Conservation (phyloP, 2,888 invertebrate genomes). For the Agrotis puta region DNA sequence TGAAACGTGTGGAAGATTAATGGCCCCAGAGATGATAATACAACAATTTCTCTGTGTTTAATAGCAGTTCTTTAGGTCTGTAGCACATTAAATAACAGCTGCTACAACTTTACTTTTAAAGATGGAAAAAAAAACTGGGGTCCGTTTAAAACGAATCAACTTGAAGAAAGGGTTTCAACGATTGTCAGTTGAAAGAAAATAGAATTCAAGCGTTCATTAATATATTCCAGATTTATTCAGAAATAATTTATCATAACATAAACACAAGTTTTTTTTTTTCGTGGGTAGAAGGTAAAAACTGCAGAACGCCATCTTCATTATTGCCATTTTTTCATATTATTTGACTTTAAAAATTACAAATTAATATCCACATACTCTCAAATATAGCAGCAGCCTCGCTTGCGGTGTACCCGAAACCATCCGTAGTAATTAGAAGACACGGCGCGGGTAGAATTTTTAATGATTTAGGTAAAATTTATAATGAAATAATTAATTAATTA, state of each 20-base stretch:
- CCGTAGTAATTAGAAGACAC: constrained; percentile 69
- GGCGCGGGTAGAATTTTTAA: constrained; percentile 74
- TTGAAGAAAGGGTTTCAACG: too few species aligned
- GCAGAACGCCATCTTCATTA: too few species aligned
- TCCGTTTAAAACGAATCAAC: too few species aligned
- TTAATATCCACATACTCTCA: not conserved
- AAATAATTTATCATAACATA: too few species aligned
- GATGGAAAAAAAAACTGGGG: too few species aligned
- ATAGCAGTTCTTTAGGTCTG: constrained; percentile 35
- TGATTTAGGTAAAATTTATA: constrained; percentile 73
- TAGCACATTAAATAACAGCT: not conserved
- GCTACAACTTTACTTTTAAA: not conserved
- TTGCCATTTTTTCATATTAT: too few species aligned
- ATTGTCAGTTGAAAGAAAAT: too few species aligned
- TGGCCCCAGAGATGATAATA: constrained; percentile 66
- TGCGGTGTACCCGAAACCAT: constrained; percentile 28
- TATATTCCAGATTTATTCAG: too few species aligned
- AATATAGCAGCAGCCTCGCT: constrained; percentile 34
- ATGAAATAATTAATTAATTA: constrained; percentile 80
- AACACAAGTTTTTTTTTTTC: too few species aligned
- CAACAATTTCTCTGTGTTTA: constrained; percentile 65
- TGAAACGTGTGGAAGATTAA: constrained; percentile 67
- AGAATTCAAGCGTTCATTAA: too few species aligned
- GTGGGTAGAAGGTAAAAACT: too few species aligned
- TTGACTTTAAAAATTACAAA: too few species aligned